These are phyloP conservation scores for Falco columbarius DNA, from an alignment of 2,797 vertebrate genomes.

Conservation along the genomic window DNA sequence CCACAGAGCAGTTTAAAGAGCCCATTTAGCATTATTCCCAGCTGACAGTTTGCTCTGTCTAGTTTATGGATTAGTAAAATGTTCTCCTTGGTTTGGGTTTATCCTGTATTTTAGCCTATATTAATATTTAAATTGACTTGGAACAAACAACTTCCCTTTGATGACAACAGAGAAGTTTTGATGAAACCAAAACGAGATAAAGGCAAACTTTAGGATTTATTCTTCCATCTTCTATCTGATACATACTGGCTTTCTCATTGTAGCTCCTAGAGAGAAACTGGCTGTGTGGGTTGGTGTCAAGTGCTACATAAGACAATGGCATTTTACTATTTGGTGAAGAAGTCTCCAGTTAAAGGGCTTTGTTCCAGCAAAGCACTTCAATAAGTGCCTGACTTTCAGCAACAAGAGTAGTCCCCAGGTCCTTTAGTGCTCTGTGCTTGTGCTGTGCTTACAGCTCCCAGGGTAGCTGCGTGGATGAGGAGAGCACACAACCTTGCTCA, in stretches of 20 bases:
- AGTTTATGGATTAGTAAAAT: constrained; percentile 6
- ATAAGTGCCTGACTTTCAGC: background rate
- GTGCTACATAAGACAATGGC: background rate
- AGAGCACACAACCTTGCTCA: rapidly evolving
- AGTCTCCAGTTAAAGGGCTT: background rate
- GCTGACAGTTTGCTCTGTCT: background rate
- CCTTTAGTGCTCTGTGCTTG: background rate
- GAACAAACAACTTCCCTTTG: background rate
- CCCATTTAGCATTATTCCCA: constrained; percentile 26
- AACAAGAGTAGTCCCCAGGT: background rate
- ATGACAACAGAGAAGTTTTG: background rate
- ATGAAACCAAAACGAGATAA: background rate
- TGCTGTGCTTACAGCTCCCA: background rate
- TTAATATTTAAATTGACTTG: constrained; percentile 25
- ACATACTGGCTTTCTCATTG: background rate
- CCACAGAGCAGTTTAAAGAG: background rate
- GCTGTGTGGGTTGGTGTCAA: background rate
- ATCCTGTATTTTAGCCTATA: background rate
- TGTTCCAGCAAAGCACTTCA: background rate
- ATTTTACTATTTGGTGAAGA: background rate
- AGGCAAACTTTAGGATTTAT: background rate
- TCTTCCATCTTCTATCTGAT: background rate
- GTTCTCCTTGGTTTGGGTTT: background rate
- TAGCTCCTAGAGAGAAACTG: background rate
- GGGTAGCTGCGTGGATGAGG: background rate